Evolutionary conservation across 2,797 vertebrate genomes (phyloP).

Genomic region (Oreonectes daqikongensis): DNA sequence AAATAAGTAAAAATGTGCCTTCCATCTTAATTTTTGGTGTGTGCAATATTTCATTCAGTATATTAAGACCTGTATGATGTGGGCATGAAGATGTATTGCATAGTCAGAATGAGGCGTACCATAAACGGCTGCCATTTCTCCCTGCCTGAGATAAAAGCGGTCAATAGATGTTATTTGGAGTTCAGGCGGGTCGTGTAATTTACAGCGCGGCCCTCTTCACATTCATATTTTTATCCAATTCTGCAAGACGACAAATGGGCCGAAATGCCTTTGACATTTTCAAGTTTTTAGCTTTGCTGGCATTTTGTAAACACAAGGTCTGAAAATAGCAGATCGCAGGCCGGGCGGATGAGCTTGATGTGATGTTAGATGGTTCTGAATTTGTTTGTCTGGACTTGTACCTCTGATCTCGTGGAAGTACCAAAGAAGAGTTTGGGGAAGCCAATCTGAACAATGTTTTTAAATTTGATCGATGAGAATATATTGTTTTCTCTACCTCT

Average conservation of each 20-base stretch:
- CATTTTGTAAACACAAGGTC: conserved; percentile 30
- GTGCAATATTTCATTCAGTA: background rate
- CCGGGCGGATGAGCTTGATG: background rate
- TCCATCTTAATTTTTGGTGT: background rate
- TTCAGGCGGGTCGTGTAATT: conserved; percentile 31
- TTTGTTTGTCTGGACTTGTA: background rate
- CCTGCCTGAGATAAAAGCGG: conserved; percentile 8
- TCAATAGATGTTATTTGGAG: conserved; percentile 30
- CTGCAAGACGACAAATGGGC: background rate
- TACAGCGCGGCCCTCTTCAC: background rate
- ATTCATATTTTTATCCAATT: conserved; percentile 30
- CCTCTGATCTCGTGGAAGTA: background rate
- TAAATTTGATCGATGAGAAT: too few species aligned
- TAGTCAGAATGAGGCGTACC: background rate
- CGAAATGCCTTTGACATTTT: conserved; percentile 47
- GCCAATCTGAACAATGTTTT: too few species aligned
- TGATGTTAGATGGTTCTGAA: background rate
- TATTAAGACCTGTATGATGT: background rate
- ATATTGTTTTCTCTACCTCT: too few species aligned
- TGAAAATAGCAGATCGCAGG: background rate
- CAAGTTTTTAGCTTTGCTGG: conserved; percentile 24
- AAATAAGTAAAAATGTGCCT: too few species aligned
- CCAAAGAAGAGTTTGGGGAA: background rate
- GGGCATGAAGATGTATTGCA: background rate
- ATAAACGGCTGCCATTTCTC: background rate